Percentiles rank a stretch among this genome's conserved stretches.
Evolutionary conservation across 2,797 vertebrate genomes (phyloP).

Genomic region (Liparis tanakae): DNA sequence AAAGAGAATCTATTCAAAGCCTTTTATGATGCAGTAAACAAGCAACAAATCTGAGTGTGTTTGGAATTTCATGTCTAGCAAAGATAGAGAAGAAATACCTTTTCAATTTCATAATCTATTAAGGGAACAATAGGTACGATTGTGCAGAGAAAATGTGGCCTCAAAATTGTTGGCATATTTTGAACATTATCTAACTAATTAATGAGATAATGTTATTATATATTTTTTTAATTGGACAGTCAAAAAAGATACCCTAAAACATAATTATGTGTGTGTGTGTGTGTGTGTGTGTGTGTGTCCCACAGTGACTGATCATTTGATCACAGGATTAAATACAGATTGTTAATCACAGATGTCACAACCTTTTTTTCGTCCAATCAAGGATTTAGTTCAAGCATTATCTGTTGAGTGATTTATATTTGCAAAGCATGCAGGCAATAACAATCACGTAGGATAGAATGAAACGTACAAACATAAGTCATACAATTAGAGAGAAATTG

Average conservation of each 20-base stretch:
- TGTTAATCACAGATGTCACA: conserved; percentile 30
- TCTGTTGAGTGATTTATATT: neutral
- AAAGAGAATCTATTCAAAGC: conserved; percentile 8
- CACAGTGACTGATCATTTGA: conserved; percentile 23
- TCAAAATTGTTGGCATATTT: too few species aligned
- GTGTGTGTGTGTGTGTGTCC: conserved; percentile 22
- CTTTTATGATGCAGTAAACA: conserved; percentile 34
- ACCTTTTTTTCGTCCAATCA: conserved; percentile 22
- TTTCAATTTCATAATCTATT: conserved; percentile 42
- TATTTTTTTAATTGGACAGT: too few species aligned
- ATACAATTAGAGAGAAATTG: neutral
- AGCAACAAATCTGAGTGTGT: conserved; percentile 8
- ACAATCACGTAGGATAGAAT: neutral
- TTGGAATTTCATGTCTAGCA: conserved; percentile 22
- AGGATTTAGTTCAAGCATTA: conserved; percentile 7
- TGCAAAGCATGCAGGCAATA: neutral
- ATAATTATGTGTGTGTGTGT: conserved; percentile 5
- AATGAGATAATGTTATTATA: too few species aligned
- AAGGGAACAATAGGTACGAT: conserved; percentile 34
- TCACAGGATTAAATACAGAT: conserved; percentile 35
- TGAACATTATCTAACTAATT: too few species aligned
- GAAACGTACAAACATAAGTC: too few species aligned
- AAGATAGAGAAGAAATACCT: conserved; percentile 36
- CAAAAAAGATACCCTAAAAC: too few species aligned
- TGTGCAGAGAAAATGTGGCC: conserved; percentile 20